A percentile compares a stretch with the other conserved stretches of the same genome.
Conservation (phyloP, 2,888 invertebrate genomes). For the Psylliodes chrysocephalus region DNA sequence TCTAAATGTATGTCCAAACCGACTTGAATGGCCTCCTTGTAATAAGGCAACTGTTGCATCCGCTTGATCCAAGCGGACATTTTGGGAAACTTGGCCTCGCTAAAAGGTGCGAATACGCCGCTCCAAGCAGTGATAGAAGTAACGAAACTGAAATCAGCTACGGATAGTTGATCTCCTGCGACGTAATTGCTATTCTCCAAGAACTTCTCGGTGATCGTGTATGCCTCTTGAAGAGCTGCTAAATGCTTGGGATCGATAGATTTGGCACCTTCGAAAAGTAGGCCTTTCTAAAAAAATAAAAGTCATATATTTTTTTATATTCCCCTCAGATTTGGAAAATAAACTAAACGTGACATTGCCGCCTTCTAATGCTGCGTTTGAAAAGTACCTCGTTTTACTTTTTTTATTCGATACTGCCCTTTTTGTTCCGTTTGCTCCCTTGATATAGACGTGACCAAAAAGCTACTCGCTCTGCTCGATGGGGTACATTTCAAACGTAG, state of each 20-base stretch:
- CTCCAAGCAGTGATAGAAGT: not conserved
- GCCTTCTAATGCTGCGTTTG: too few species aligned
- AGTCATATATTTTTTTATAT: too few species aligned
- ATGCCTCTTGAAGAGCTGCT: slow-evolving; percentile 6
- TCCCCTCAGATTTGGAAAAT: too few species aligned
- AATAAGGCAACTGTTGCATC: slow-evolving; percentile 56
- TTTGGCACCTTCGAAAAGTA: not conserved
- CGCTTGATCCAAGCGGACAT: slow-evolving; percentile 57
- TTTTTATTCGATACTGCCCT: too few species aligned
- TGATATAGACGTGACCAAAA: too few species aligned
- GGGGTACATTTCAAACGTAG: too few species aligned
- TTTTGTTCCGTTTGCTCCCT: too few species aligned
- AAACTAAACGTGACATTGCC: too few species aligned
- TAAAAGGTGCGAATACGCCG: slow-evolving; percentile 32
- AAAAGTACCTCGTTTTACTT: too few species aligned
- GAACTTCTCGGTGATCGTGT: slow-evolving; percentile 5
- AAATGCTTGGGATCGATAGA: not conserved
- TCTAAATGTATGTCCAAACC: slow-evolving; percentile 1
- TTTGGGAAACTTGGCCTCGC: slow-evolving; percentile 45
- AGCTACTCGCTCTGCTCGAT: too few species aligned
- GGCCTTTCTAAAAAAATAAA: not conserved
- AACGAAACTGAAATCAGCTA: slow-evolving; percentile 20
- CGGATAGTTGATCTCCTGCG: slow-evolving; percentile 9
- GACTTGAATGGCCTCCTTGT: slow-evolving; percentile 33
- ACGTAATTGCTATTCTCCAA: not conserved